A percentile compares a stretch with the other conserved stretches of the same genome.
These are phyloP conservation scores for Steinernema hermaphroditum DNA, from an alignment of 2,888 invertebrate genomes.

Conservation along the genomic window DNA sequence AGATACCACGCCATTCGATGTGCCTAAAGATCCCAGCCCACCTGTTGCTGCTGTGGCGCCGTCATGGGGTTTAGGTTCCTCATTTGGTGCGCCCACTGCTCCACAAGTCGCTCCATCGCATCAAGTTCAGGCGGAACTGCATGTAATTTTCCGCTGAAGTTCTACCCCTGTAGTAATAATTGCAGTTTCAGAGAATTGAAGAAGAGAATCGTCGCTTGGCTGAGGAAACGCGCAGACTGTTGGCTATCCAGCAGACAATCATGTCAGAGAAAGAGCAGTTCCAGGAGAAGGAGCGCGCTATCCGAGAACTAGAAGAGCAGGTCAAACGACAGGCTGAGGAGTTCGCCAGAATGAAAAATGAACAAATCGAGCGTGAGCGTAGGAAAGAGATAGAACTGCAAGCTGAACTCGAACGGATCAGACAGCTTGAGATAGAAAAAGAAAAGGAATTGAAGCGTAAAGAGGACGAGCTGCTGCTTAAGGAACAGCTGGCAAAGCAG, in stretches of 20 bases:
- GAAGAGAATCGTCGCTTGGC: conserved; percentile 37
- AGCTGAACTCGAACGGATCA: background rate
- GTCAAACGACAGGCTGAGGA: conserved; percentile 30
- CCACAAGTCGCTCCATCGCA: background rate
- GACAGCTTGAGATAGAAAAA: conserved; percentile 11
- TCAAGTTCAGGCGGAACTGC: background rate
- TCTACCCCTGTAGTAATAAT: background rate
- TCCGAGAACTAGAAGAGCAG: conserved; percentile 3
- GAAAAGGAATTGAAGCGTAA: conserved; percentile 9
- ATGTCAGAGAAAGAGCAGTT: conserved; percentile 22
- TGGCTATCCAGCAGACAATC: conserved; percentile 19
- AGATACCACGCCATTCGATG: background rate
- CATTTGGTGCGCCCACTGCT: background rate
- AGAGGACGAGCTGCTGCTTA: conserved; percentile 39
- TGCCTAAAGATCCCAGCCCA: background rate
- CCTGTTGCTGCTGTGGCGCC: background rate
- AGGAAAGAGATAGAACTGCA: background rate
- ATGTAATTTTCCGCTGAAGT: background rate
- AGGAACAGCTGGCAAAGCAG: conserved; percentile 35
- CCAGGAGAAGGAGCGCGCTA: conserved; percentile 12
- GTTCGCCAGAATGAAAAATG: conserved; percentile 20
- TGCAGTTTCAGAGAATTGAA: conserved; percentile 11
- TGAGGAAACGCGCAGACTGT: conserved; percentile 27
- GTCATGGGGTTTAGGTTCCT: background rate
- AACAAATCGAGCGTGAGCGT: conserved; percentile 36